Evolutionary conservation across 2,113 vertebrate species (phyloP).

Genomic region (Vidua macroura): DNA sequence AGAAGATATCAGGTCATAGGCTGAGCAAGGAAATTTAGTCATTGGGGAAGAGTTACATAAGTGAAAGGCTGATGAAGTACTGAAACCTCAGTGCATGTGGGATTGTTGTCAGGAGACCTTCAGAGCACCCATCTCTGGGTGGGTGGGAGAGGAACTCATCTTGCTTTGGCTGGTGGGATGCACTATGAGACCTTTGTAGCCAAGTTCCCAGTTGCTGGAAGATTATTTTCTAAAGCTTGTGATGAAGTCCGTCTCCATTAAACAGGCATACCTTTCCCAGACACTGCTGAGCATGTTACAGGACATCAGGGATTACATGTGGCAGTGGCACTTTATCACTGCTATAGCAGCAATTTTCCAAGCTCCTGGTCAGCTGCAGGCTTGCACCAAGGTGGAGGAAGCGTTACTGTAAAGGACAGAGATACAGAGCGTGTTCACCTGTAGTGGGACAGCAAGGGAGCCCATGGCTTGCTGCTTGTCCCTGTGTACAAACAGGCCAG

Average conservation of each 20-base stretch:
- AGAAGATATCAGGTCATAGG: neutral
- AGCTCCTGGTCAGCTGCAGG: neutral
- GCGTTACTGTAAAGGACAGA: neutral
- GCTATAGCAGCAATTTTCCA: neutral
- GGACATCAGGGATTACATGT: neutral
- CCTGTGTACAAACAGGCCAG: no score
- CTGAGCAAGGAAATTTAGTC: neutral
- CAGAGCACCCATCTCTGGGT: neutral
- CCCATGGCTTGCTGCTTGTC: neutral
- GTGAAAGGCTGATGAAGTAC: neutral
- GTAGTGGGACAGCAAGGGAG: neutral
- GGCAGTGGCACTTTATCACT: neutral
- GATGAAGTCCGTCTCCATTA: neutral
- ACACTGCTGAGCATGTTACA: neutral
- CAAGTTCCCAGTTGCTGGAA: neutral
- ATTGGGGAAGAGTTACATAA: neutral
- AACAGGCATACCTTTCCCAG: neutral
- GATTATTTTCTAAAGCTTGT: neutral
- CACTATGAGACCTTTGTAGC: neutral
- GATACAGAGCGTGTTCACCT: rapidly evolving
- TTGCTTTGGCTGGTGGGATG: neutral
- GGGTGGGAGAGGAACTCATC: neutral
- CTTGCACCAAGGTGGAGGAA: neutral
- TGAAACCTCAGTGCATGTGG: neutral
- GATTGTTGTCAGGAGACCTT: neutral